A percentile compares a stretch with the other conserved stretches of the same genome.
These are phyloP conservation scores for Accipiter virgatus DNA, from an alignment of 2,113 vertebrate genomes.

Conservation along the genomic window DNA sequence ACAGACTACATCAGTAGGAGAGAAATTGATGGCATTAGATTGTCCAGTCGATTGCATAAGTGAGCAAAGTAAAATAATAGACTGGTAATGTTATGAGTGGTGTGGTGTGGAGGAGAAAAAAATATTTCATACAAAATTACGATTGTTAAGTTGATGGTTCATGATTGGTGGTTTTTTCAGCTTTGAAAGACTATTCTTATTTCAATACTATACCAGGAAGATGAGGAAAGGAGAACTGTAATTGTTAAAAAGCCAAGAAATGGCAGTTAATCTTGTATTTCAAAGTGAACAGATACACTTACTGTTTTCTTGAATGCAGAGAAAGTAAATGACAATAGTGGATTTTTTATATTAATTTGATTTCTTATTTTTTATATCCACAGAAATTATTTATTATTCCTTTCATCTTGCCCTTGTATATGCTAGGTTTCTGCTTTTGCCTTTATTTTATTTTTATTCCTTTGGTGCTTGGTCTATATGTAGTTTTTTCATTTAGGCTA, in stretches of 20 bases:
- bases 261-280: not conserved
- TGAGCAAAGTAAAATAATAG: not conserved
- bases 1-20: not conserved
- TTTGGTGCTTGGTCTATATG: not conserved
- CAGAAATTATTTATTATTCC: not conserved
- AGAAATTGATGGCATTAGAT: not conserved
- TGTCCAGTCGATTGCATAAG: not conserved
- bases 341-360: not conserved
- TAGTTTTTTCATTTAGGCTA: not conserved
- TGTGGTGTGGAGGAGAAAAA: not conserved
- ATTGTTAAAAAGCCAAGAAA: not conserved
- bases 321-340: not conserved
- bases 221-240: not conserved
- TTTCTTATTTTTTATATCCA: not conserved
- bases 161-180: not conserved
- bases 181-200: not conserved
- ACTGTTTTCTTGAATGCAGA: not conserved
- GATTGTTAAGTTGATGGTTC: not conserved
- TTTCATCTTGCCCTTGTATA: not conserved
- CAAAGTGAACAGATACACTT: not conserved
- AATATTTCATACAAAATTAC: not conserved
- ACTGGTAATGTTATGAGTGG: not conserved
- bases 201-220: not conserved
- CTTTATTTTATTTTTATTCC: not conserved
- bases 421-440: not conserved